Conservation (phyloP, 2,888 invertebrate species). For the Eurois occulta region DNA sequence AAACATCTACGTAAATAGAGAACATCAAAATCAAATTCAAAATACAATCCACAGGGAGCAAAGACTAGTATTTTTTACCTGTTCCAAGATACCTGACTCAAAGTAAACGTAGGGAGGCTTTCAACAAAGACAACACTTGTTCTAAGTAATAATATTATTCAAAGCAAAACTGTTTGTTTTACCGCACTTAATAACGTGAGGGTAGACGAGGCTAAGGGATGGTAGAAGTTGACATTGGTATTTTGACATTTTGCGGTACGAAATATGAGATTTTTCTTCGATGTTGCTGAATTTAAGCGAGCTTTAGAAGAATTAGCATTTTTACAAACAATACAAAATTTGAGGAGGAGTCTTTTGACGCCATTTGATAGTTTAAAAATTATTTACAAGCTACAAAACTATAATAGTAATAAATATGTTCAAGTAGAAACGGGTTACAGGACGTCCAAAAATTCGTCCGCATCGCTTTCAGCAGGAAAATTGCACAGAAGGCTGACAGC, state of each 20-base stretch:
- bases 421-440: too few relatives aligned
- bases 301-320: neutral
- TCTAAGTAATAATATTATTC: conserved; percentile 61
- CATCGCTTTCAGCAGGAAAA: too few relatives aligned
- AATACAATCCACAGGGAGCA: conserved; percentile 1
- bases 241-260: neutral
- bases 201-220: conserved; percentile 3
- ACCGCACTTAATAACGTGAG: conserved; percentile 35
- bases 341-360: too few relatives aligned
- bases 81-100: conserved; percentile 58
- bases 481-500: too few relatives aligned
- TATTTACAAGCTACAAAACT: too few relatives aligned
- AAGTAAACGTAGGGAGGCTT: conserved; percentile 55
- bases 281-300: neutral
- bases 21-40: conserved; percentile 39
- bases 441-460: too few relatives aligned
- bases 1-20: neutral
- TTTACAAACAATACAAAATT: neutral
- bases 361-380: too few relatives aligned
- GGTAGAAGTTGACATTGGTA: neutral
- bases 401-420: too few relatives aligned
- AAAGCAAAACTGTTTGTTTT: conserved; percentile 63
- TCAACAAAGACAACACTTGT: conserved; percentile 69
- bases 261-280: neutral
- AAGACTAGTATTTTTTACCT: conserved; percentile 55